Evolutionary conservation across 2,113 vertebrate genomes (phyloP).

Genomic region (Antechinus stuartii): DNA sequence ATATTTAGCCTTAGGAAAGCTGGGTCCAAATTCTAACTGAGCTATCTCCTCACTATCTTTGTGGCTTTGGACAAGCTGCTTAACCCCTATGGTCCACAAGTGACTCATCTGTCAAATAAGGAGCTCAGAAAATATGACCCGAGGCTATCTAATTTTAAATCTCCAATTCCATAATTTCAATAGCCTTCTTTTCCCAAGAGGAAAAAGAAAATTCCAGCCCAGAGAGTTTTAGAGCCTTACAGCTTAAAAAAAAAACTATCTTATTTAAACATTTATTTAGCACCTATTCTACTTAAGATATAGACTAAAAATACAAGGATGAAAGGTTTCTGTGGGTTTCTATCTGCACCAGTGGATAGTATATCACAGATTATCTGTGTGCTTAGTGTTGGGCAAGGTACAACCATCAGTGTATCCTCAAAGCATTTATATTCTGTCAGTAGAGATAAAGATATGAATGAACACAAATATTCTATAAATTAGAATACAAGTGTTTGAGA

Average conservation of each 20-base stretch:
- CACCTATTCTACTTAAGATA: background rate
- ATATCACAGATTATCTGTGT: background rate
- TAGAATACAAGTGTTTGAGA: background rate
- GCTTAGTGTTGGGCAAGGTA: background rate
- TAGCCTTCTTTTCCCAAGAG: background rate
- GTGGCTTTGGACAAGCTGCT: background rate
- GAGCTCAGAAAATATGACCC: background rate
- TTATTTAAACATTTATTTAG: background rate
- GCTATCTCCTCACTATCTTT: background rate
- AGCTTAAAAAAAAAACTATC: background rate
- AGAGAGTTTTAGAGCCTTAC: background rate
- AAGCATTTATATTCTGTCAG: background rate
- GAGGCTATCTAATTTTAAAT: background rate
- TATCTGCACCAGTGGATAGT: background rate
- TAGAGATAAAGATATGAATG: background rate
- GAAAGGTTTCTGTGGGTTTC: background rate
- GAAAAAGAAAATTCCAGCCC: background rate
- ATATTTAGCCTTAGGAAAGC: background rate
- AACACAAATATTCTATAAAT: background rate
- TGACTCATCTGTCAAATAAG: background rate
- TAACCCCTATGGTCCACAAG: background rate
- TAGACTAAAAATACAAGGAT: background rate
- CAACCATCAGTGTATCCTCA: background rate
- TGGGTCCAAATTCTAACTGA: background rate
- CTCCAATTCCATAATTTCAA: background rate